Conservation (phyloP, 2,113 vertebrate species). For the Pachyramphus minor region DNA sequence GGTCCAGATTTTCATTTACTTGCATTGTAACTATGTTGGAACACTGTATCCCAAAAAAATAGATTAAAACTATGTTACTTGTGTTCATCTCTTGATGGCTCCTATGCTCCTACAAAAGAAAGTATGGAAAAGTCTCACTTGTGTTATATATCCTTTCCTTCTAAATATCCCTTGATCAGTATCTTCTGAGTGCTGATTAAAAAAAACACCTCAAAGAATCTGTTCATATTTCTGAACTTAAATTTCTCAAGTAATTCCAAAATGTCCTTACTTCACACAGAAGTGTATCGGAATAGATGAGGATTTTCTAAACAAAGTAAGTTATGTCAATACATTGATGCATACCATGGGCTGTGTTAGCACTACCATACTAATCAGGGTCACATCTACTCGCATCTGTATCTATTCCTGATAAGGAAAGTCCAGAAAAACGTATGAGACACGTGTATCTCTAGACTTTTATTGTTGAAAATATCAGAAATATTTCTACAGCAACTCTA, state of each 20-base stretch:
- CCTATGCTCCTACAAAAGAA: neutral
- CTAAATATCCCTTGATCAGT: neutral
- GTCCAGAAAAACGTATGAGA: neutral
- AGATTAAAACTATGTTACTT: neutral
- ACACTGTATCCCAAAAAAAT: neutral
- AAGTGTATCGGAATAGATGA: neutral
- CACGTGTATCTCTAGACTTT: neutral
- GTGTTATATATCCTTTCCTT: neutral
- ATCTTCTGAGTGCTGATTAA: neutral
- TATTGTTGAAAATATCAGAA: neutral
- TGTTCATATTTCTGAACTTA: neutral
- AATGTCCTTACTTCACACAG: neutral
- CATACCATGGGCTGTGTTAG: neutral
- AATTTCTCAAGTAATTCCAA: neutral
- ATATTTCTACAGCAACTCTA: neutral
- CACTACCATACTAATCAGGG: neutral
- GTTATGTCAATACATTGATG: neutral
- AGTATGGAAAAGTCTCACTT: neutral
- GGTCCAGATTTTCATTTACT: neutral
- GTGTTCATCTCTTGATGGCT: neutral
- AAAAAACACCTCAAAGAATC: neutral
- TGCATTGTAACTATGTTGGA: neutral
- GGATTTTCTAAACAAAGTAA: neutral
- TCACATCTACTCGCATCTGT: neutral
- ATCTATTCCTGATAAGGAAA: neutral